A percentile compares a stretch with the other conserved stretches of the same genome.
Conservation (phyloP, 2,888 invertebrate species). For the Cosmia trapezina region DNA sequence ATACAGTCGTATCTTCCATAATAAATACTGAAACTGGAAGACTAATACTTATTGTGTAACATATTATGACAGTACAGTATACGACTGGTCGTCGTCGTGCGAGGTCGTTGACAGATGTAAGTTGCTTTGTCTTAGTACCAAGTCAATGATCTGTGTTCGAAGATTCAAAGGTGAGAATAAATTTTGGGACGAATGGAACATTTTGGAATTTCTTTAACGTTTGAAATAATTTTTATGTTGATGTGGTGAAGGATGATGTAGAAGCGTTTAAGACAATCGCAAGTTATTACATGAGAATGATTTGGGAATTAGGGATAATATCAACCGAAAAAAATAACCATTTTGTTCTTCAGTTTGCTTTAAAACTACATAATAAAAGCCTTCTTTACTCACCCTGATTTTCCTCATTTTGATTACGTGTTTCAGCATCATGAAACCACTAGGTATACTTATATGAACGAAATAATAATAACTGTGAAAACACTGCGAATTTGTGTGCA, state of each 20-base stretch:
- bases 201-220: slow-evolving; percentile 11
- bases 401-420: background rate
- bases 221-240: background rate
- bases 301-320: background rate
- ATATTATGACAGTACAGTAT: slow-evolving; percentile 50
- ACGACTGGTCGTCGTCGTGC: slow-evolving; percentile 22
- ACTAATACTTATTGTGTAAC: slow-evolving; percentile 46
- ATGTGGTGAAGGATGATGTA: background rate
- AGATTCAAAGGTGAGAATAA: slow-evolving; percentile 42
- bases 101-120: slow-evolving; percentile 61
- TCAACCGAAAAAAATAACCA: background rate
- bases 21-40: slow-evolving; percentile 28
- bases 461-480: background rate
- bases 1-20: background rate
- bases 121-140: slow-evolving; percentile 51
- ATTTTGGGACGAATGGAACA: slow-evolving; percentile 16
- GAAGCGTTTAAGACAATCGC: background rate
- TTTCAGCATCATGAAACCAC: slow-evolving; percentile 3
- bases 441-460: too few relatives aligned
- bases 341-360: background rate
- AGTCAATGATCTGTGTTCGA: slow-evolving; percentile 50
- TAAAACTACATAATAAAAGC: background rate
- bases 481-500: background rate
- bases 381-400: background rate
- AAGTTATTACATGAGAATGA: background rate